Base-by-base conservation (phyloP, 92 coral and sea anemone genomes). In the Epizoanthus illoricatus region DNA sequence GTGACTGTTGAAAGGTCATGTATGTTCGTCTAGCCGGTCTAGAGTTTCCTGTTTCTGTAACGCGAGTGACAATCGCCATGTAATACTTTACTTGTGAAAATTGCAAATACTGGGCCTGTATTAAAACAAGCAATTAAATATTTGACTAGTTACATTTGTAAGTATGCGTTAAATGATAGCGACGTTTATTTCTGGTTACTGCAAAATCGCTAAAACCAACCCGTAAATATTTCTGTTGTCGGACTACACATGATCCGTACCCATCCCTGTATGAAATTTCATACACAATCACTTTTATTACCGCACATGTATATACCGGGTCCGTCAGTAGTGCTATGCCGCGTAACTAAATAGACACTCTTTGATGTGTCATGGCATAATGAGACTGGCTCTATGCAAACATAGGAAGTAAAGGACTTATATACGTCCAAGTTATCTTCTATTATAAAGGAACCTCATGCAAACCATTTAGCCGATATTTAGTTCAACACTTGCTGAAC, bases 1-100 rank as follows among this genome's bases (percentile, higher is more conserved):
- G 71, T 78, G 82, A 78, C 82, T 63, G 33, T 39, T 62, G 13
- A 63, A 78, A 63, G 82, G 82, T 78, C 82, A 78, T 54, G 18
- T 49, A 5, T 24, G 23, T 42, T 5, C 69, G 82, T 78, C 82
- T 78, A 78, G 82, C 82, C 82, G 59, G 67, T 78, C 69, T 78
- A 11, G 12, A 36, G 72, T 78, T 78, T 63, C 82, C 17, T 17
- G 6, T 64, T 78, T 42, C 59, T 78, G 82, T 78, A 78, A 78
- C 82, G 82, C 82, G 82, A 78, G 82, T 78, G 82, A 78, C 71
- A 15, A 11, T 15, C 82, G 82, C 82, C 82, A 78, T 78, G 82
- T 63, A 64, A 63, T 20, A 78, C 20, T n/a, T 5, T 57, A 5
- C 20, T 33, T 47, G 59, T n/a, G 65, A 56, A 16, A 65, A 55